Percentiles rank a stretch among this genome's conserved stretches.
phyloP scores from a whole-genome alignment of 2,888 invertebrate genomes.

The Molorchus minor region DNA sequence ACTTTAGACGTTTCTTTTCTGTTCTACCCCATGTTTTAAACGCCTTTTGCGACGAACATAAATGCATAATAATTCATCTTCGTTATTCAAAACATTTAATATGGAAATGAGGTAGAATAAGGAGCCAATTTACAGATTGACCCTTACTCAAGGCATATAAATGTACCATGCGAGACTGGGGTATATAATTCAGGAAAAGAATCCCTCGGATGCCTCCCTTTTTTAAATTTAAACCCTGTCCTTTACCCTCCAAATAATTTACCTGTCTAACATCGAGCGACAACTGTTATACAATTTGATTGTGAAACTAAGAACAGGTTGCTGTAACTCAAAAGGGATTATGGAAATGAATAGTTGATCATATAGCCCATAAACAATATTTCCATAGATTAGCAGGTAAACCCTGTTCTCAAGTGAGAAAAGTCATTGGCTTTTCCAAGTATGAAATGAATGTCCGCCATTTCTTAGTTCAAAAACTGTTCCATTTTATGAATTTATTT shows the following conservation, averaged over 20 bases:
- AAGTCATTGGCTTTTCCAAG: no score
- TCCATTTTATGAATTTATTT: no score
- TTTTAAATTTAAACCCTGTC: slow-evolving; percentile 42
- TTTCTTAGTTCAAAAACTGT: no score
- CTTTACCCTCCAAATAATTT: slow-evolving; percentile 44
- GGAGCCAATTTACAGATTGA: slow-evolving; percentile 47
- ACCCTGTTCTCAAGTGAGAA: no score
- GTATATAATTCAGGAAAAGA: slow-evolving; percentile 48
- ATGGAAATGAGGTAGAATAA: slow-evolving; percentile 42
- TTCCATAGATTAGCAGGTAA: no score
- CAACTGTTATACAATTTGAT: no score
- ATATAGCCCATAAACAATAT: no score
- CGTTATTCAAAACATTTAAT: slow-evolving; percentile 45
- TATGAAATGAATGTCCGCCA: no score
- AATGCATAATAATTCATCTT: slow-evolving; percentile 9
- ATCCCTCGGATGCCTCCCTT: slow-evolving; percentile 41
- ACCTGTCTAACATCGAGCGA: slow-evolving; percentile 39
- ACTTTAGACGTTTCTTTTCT: no score
- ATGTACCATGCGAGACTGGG: slow-evolving; percentile 47
- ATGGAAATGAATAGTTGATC: no score
- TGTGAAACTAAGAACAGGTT: no score
- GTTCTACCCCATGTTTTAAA: background rate
- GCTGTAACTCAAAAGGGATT: no score
- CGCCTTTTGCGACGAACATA: background rate
- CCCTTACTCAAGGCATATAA: slow-evolving; percentile 49